Conservation (phyloP, 2,797 vertebrate species). For the Coreius guichenoti region DNA sequence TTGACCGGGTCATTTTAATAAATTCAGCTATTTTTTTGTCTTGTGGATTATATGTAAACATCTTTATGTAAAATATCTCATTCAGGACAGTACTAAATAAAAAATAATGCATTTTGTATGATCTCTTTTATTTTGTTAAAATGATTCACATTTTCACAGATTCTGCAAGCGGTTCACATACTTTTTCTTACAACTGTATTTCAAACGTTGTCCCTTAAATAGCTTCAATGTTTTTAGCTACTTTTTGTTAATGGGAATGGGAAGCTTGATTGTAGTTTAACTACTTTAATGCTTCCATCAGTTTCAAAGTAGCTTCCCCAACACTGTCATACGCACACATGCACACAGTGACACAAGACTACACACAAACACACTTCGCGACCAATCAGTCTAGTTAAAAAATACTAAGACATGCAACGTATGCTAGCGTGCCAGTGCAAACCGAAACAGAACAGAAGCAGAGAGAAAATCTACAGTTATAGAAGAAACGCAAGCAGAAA, state of each 20-base stretch:
- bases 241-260: background rate
- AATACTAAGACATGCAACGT: constrained; percentile 6
- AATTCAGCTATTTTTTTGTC: no score
- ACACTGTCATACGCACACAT: constrained; percentile 3
- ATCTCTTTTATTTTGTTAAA: no score
- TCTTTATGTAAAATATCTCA: no score
- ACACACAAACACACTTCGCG: constrained; percentile 33
- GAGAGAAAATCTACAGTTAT: background rate
- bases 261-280: background rate
- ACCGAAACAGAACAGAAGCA: constrained; percentile 18
- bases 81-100: no score
- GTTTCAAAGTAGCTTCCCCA: background rate
- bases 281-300: background rate
- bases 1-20: no score
- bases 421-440: constrained; percentile 38
- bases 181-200: no score
- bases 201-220: background rate
- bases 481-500: constrained; percentile 25
- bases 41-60: no score
- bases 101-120: no score
- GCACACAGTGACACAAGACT: background rate
- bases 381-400: background rate
- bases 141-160: no score
- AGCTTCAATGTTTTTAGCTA: background rate
- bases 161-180: no score